Percentiles rank a stretch among this genome's conserved stretches.
These are phyloP conservation scores for Leptura quadrifasciata DNA, from an alignment of 2,888 invertebrate species.

Conservation along the genomic window DNA sequence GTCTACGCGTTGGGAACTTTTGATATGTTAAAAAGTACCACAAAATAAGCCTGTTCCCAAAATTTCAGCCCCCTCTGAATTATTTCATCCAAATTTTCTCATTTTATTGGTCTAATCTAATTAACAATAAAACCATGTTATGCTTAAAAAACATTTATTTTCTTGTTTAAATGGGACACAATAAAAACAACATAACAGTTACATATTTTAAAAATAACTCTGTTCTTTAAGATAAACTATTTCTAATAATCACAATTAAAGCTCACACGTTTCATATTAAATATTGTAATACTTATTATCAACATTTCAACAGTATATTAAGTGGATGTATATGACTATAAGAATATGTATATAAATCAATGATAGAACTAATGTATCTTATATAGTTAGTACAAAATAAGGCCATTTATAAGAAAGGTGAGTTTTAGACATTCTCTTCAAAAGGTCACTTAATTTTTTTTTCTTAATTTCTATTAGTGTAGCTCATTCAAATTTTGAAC, in stretches of 20 bases:
- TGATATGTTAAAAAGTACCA: no score
- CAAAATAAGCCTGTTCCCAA: no score
- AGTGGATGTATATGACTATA: not conserved
- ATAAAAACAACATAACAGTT: constrained; percentile 22
- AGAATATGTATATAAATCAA: not conserved
- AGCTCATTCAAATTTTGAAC: not conserved
- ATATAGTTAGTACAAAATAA: not conserved
- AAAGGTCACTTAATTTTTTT: not conserved
- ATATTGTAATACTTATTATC: constrained; percentile 21
- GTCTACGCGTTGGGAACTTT: no score
- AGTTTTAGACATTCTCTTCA: not conserved
- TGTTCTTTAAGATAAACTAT: constrained; percentile 13
- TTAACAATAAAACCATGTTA: not conserved
- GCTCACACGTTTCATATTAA: constrained; percentile 31
- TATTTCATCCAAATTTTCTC: no score
- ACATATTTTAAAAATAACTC: constrained; percentile 18
- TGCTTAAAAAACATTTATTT: constrained; percentile 19
- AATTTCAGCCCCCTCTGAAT: no score
- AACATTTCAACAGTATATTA: not conserved
- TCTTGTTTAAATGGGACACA: not conserved
- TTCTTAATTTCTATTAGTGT: constrained; percentile 1
- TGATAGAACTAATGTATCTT: not conserved
- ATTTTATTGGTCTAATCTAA: no score
- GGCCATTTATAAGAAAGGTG: not conserved
- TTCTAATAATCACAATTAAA: constrained; percentile 36